Percentiles rank a stretch among this genome's conserved stretches.
phyloP scores from a whole-genome alignment of 2,888 invertebrate species.

The Lamellibrachia satsuma region DNA sequence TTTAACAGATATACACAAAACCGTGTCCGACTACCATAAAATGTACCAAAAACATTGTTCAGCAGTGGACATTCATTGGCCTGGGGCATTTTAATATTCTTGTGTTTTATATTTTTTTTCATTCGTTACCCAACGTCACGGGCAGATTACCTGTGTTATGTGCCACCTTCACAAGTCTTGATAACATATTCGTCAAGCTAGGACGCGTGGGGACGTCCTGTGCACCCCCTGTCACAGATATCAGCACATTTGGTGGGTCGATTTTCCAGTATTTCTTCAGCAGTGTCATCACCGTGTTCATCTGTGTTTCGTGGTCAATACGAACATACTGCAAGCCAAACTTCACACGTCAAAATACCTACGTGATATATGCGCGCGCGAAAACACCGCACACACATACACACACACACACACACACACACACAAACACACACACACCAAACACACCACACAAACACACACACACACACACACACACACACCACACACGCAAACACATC shows the following conservation, averaged over 20 bases:
- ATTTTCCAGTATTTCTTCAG: conserved; percentile 61
- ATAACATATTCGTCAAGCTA: conserved; percentile 61
- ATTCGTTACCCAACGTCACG: neutral
- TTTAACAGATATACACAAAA: too few species aligned
- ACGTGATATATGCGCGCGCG: conserved; percentile 43
- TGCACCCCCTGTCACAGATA: conserved; percentile 63
- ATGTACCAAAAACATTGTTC: too few species aligned
- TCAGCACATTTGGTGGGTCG: conserved; percentile 63
- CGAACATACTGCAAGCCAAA: conserved; percentile 58
- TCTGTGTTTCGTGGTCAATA: conserved; percentile 54
- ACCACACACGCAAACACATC: too few species aligned
- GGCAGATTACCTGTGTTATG: conserved; percentile 58
- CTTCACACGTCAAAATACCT: neutral
- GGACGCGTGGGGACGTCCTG: conserved; percentile 64
- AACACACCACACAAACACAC: neutral
- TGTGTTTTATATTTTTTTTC: neutral
- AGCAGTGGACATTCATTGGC: neutral
- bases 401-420: too few species aligned
- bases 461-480: too few species aligned
- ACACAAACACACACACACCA: neutral
- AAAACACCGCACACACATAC: too few species aligned
- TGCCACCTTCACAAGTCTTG: conserved; percentile 64
- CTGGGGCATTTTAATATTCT: neutral
- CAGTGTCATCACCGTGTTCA: conserved; percentile 35
- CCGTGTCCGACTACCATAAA: too few species aligned